A percentile compares a stretch with the other conserved stretches of the same genome.
These are phyloP conservation scores for Conchocele bisecta DNA, from an alignment of 2,888 invertebrate species.

Conservation along the genomic window DNA sequence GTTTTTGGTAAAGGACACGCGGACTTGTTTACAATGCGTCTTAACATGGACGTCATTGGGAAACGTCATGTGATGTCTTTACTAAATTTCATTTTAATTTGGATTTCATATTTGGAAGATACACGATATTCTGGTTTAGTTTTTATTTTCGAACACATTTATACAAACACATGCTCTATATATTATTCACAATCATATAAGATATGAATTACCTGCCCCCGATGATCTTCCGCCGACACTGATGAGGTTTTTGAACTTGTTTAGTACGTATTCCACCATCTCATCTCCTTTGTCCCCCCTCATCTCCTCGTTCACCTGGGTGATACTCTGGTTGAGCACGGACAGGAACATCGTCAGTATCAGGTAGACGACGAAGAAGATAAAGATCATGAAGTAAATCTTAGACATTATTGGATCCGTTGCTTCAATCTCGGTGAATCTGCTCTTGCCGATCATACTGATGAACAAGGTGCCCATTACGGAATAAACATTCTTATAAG, in stretches of 20 bases:
- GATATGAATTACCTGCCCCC: too few relatives aligned
- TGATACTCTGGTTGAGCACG: slow-evolving; percentile 67
- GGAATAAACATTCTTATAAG: slow-evolving; percentile 62
- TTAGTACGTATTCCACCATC: slow-evolving; percentile 58
- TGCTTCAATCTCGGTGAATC: slow-evolving; percentile 63
- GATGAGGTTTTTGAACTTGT: slow-evolving; percentile 52
- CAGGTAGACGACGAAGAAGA: slow-evolving; percentile 68
- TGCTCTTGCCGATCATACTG: slow-evolving; percentile 69
- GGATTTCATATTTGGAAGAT: too few relatives aligned
- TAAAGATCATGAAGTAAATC: slow-evolving; percentile 68
- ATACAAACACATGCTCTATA: too few relatives aligned
- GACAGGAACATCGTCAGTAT: slow-evolving; percentile 71
- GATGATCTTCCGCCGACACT: too few relatives aligned
- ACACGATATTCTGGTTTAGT: too few relatives aligned
- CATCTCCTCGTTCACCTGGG: slow-evolving; percentile 50
- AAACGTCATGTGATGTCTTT: too few relatives aligned
- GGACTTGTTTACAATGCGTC: too few relatives aligned
- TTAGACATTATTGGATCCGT: slow-evolving; percentile 63
- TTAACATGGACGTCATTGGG: too few relatives aligned
- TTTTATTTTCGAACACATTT: too few relatives aligned
- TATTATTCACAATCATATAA: too few relatives aligned
- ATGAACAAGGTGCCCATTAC: slow-evolving; percentile 67
- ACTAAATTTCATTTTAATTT: too few relatives aligned
- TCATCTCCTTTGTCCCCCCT: slow-evolving; percentile 60
- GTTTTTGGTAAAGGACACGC: too few relatives aligned